These are phyloP conservation scores for Thumatha senex DNA, from an alignment of 2,888 invertebrate species.

Conservation along the genomic window DNA sequence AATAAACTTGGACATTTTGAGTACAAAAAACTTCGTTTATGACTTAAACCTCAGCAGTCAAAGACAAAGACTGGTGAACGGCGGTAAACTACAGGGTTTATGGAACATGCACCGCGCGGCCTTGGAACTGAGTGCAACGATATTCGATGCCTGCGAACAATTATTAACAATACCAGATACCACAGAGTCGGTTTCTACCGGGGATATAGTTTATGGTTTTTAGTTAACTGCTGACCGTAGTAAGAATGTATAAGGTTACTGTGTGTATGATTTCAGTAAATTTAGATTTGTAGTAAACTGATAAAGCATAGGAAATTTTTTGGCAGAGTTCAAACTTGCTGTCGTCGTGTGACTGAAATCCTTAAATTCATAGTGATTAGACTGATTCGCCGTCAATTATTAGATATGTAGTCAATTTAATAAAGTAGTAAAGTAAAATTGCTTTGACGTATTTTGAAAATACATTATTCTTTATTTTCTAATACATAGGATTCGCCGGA, in stretches of 20 bases:
- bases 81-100: constrained; percentile 46
- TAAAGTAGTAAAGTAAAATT: too few species aligned
- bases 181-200: constrained; percentile 5
- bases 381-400: too few species aligned
- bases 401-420: too few species aligned
- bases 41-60: constrained; percentile 32
- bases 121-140: constrained; percentile 36
- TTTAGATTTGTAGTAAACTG: too few species aligned
- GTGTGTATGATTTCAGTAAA: too few species aligned
- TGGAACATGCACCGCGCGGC: constrained; percentile 42
- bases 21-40: constrained; percentile 24
- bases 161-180: constrained; percentile 26
- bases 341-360: neutral
- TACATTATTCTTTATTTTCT: too few species aligned
- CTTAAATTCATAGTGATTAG: neutral
- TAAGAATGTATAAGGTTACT: neutral
- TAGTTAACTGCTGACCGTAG: neutral
- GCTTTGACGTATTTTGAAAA: too few species aligned
- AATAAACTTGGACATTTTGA: constrained; percentile 1
- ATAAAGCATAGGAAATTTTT: neutral
- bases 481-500: neutral
- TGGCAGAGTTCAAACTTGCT: neutral
- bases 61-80: constrained; percentile 41
- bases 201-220: neutral
- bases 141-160: constrained; percentile 26